Evolutionary conservation across 2,888 invertebrate species (phyloP), one percentile per base, ranked within the genome.

Genomic region (Hydropsyche betteni): DNA sequence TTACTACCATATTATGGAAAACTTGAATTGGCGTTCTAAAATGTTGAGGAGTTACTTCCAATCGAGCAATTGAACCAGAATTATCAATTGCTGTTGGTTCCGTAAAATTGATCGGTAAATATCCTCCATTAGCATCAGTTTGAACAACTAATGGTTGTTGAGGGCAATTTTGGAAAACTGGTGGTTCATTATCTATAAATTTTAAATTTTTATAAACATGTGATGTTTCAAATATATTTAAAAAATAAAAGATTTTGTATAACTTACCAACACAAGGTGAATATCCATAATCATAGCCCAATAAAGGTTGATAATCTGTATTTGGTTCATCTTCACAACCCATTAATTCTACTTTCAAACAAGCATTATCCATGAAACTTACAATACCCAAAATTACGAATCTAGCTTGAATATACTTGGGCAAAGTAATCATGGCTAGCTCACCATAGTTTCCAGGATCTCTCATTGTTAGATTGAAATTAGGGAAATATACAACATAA

Each of bases 371-470:
- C 93, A 97, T 96, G 82, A 97, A 98, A 83, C 97, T 97, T 0
- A 98, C 96, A 81, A 98, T 97, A 74, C 97, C 96, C 80, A 98
- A 87, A 82, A 97, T 96, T 7, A 98, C 95, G 83, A 96, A 97
- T 82, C 97, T 89, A 0, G 97, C 97, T 85, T 95, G 94, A 0
- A 98, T 95, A 81, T 94, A 97, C 84, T 96, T 95, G 0, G 97
- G 97, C 73, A 98, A 83, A 0, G 96, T 96, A 79, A 98, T 97
- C 94, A 97, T 97, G 0, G 98, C 97, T 74, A 98, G 86, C 87
- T 97, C 97, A 74, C 98, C 98, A 82, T 97, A 98, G 84, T 98
- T 95, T 81, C 96, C 96, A n/a, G 97, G 96, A 84, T 97, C 96
- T 81, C 96, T 89, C 92, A 96, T 96, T 0, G 97, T 97, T 68